Conservation (phyloP, 2,888 invertebrate species). For the Hoplodrina ambigua region DNA sequence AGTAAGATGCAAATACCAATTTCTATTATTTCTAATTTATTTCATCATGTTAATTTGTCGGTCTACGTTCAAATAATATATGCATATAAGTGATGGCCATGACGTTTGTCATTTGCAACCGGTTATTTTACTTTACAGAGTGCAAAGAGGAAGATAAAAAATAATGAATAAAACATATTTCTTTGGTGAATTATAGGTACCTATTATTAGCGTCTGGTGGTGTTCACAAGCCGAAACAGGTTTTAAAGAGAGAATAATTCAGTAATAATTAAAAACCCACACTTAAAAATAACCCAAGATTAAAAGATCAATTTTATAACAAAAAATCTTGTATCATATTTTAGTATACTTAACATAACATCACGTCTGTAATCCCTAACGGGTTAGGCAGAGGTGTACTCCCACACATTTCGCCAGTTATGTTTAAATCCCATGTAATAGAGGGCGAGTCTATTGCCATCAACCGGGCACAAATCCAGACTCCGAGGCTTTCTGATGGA, state of each 20-base stretch:
- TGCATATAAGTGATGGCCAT: constrained; percentile 14
- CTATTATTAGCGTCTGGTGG: background rate
- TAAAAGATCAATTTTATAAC: background rate
- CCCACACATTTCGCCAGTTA: too few species aligned
- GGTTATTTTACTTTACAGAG: background rate
- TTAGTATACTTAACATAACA: too few species aligned
- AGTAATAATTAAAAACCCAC: background rate
- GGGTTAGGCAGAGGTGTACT: too few species aligned
- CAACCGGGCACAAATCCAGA: too few species aligned
- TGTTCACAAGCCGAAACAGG: background rate
- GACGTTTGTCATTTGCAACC: constrained; percentile 22
- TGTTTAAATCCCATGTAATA: too few species aligned
- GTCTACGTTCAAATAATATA: background rate
- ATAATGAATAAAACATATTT: background rate
- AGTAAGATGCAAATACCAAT: constrained; percentile 12
- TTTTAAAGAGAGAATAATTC: background rate
- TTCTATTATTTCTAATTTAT: constrained; percentile 12
- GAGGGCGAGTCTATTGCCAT: too few species aligned
- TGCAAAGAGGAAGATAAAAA: background rate
- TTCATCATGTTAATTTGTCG: background rate
- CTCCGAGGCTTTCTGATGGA: too few species aligned
- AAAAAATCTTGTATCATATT: background rate
- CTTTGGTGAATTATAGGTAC: background rate
- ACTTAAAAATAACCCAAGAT: background rate
- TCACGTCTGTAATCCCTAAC: too few species aligned